Conservation (phyloP, 2,888 invertebrate genomes). For the Netelia melanura region DNA sequence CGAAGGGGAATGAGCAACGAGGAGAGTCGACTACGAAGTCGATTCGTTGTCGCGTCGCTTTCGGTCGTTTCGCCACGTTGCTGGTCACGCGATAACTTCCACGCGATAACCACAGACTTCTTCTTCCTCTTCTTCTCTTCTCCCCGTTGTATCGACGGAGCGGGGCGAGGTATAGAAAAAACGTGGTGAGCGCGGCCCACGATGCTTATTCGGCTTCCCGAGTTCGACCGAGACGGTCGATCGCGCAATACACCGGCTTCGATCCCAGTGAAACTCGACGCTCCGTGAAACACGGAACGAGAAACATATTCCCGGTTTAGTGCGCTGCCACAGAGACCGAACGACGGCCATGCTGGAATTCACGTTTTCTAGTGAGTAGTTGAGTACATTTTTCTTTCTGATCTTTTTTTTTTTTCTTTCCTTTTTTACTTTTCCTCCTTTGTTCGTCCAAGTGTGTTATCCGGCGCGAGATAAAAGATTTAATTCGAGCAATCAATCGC, state of each 20-base stretch:
- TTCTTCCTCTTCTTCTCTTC: conserved; percentile 8
- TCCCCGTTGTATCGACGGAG: background rate
- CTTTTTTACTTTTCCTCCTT: background rate
- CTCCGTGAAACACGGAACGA: background rate
- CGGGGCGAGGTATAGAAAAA: background rate
- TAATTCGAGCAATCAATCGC: too few relatives aligned
- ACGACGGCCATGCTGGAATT: conserved; percentile 52
- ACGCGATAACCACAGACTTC: conserved; percentile 8
- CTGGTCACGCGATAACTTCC: conserved; percentile 38
- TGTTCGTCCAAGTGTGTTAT: background rate
- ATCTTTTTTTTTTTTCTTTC: background rate
- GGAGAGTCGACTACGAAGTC: conserved; percentile 23
- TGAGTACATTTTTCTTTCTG: conserved; percentile 28
- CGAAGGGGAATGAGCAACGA: background rate
- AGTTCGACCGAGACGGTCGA: conserved; percentile 25
- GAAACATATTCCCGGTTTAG: background rate
- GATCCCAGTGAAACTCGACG: background rate
- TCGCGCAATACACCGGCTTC: background rate
- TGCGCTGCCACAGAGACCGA: background rate
- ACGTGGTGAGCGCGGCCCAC: background rate
- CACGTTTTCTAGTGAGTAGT: conserved; percentile 54
- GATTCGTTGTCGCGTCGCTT: conserved; percentile 36
- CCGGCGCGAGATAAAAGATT: background rate
- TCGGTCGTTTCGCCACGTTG: conserved; percentile 59
- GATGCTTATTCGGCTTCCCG: conserved; percentile 14